These are phyloP conservation scores for Hormaphis cornu DNA, from an alignment of 1,140 invertebrate species.

Conservation along the genomic window DNA sequence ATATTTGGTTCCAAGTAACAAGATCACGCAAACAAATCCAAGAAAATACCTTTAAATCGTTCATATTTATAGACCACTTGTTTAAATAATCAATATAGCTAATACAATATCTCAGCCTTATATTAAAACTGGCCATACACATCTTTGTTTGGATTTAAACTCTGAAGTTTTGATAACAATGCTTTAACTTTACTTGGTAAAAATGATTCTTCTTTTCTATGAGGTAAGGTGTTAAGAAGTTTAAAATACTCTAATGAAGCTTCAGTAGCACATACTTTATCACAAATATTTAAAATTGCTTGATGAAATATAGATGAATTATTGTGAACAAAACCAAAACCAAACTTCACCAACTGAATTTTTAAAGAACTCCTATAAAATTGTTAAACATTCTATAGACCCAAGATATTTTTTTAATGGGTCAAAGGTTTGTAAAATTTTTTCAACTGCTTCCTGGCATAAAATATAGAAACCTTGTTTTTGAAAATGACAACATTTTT, in stretches of 20 bases:
- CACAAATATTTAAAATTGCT: not conserved
- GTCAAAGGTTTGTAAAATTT: not conserved
- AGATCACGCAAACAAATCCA: not conserved
- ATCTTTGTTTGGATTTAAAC: not conserved
- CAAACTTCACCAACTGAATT: not conserved
- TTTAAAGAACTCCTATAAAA: not conserved
- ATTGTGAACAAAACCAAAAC: not conserved
- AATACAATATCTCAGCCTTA: not conserved
- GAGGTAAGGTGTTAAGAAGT: not conserved
- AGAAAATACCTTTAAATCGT: slow-evolving; percentile 1
- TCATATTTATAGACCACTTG: not conserved
- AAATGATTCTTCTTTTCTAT: not conserved
- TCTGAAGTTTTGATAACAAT: not conserved
- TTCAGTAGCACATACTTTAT: not conserved
- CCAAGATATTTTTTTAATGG: not conserved
- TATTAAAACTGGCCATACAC: not conserved
- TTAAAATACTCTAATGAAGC: not conserved
- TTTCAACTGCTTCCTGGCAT: not conserved
- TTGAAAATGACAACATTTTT: slow-evolving; percentile 37
- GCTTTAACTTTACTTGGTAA: not conserved
- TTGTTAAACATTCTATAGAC: not conserved
- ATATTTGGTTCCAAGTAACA: not conserved
- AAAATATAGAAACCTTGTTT: slow-evolving; percentile 37
- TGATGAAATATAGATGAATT: not conserved
- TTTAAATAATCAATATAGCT: not conserved